Conservation (phyloP, 2,888 invertebrate genomes). For the Palloptera scutellata region DNA sequence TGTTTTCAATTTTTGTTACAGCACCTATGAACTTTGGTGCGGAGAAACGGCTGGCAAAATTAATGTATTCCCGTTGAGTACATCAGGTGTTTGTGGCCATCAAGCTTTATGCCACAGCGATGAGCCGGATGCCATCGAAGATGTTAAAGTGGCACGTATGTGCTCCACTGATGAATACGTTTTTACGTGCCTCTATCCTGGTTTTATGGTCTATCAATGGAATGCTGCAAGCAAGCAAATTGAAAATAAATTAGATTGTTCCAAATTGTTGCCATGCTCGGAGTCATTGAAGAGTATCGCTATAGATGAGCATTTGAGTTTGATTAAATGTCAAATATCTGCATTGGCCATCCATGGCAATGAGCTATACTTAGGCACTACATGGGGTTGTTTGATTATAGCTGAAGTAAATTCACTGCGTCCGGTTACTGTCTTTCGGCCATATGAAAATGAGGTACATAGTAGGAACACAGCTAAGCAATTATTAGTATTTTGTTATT, state of each 20-base stretch:
- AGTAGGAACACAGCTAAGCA: conserved; percentile 5
- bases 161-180: conserved; percentile 72
- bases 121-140: conserved; percentile 57
- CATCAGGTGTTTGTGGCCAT: conserved; percentile 77
- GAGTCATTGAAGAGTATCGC: conserved; percentile 91
- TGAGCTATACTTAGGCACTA: conserved; percentile 89
- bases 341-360: conserved; percentile 72
- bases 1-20: conserved; percentile 46
- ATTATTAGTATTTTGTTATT: background rate
- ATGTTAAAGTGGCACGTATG: conserved; percentile 74
- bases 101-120: conserved; percentile 72
- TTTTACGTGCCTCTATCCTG: conserved; percentile 85
- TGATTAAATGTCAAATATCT: conserved; percentile 74
- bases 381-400: conserved; percentile 93
- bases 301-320: conserved; percentile 84
- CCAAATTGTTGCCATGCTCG: conserved; percentile 89
- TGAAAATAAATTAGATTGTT: conserved; percentile 85
- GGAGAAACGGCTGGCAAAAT: conserved; percentile 84
- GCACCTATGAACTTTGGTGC: conserved; percentile 83
- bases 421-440: conserved; percentile 91
- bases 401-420: conserved; percentile 81
- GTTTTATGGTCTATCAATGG: conserved; percentile 91
- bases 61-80: conserved; percentile 78
- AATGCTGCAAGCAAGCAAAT: conserved; percentile 73
- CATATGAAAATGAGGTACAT: conserved; percentile 82